These are phyloP conservation scores for Hydrophis major DNA, from an alignment of 2,797 vertebrate genomes.

Conservation along the genomic window DNA sequence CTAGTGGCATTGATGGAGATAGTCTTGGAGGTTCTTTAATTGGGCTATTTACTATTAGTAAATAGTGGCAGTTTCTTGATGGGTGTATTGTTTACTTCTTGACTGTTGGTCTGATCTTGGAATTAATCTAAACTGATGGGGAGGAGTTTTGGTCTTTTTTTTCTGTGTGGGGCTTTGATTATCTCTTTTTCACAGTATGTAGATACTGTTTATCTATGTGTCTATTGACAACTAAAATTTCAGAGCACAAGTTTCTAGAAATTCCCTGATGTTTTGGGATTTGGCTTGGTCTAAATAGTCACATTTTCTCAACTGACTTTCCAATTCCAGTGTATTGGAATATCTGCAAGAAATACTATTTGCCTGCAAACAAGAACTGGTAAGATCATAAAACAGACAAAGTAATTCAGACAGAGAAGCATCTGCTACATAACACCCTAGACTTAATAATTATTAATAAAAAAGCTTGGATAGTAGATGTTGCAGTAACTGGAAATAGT, in stretches of 20 bases:
- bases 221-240: not conserved
- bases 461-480: not conserved
- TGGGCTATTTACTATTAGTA: not conserved
- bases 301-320: not conserved
- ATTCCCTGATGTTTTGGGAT: not conserved
- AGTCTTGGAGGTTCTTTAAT: not conserved
- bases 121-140: not conserved
- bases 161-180: not conserved
- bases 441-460: not conserved
- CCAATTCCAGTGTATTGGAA: not conserved
- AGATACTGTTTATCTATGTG: not conserved
- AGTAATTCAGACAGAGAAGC: not conserved
- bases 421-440: not conserved
- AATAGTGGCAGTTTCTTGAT: not conserved
- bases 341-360: not conserved
- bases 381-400: not conserved
- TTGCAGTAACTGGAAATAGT: not conserved
- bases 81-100: not conserved
- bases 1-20: not conserved
- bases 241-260: not conserved
- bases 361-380: not conserved
- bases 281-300: not conserved
- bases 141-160: not conserved
- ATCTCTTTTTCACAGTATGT: not conserved
- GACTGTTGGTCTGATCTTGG: not conserved